Conservation (phyloP, 2,797 vertebrate genomes). For the Glossophaga mutica region DNA sequence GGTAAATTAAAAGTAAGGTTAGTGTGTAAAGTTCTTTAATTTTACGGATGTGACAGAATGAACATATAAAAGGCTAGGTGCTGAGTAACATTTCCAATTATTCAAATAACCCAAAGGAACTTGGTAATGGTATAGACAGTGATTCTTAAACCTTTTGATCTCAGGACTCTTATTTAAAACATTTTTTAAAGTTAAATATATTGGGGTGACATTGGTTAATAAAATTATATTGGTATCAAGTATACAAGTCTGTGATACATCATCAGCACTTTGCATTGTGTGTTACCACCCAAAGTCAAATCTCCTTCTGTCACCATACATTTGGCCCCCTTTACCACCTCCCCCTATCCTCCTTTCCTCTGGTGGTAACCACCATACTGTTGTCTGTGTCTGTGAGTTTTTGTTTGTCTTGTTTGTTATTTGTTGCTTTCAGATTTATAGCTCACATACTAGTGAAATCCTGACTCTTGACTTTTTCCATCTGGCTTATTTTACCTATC, state of each 20-base stretch:
- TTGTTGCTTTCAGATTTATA: background rate
- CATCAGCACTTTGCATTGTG: background rate
- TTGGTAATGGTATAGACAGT: background rate
- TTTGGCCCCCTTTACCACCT: background rate
- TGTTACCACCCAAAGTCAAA: background rate
- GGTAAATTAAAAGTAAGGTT: background rate
- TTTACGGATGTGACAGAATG: background rate
- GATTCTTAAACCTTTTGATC: background rate
- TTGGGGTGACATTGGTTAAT: background rate
- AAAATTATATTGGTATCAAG: background rate
- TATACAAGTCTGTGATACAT: background rate
- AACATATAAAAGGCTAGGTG: background rate
- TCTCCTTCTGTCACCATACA: background rate
- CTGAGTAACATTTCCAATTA: background rate
- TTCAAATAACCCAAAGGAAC: background rate
- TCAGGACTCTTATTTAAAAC: background rate
- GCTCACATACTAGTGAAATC: background rate
- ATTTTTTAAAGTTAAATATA: background rate
- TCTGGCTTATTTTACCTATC: background rate
- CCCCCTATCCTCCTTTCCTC: background rate
- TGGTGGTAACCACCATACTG: background rate
- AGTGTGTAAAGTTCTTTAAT: background rate
- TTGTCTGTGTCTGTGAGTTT: background rate
- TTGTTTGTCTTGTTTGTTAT: background rate
- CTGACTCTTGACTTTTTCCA: background rate